Base-by-base conservation (phyloP, 2,797 vertebrate genomes). In the Hydrocynus forskahlii region DNA sequence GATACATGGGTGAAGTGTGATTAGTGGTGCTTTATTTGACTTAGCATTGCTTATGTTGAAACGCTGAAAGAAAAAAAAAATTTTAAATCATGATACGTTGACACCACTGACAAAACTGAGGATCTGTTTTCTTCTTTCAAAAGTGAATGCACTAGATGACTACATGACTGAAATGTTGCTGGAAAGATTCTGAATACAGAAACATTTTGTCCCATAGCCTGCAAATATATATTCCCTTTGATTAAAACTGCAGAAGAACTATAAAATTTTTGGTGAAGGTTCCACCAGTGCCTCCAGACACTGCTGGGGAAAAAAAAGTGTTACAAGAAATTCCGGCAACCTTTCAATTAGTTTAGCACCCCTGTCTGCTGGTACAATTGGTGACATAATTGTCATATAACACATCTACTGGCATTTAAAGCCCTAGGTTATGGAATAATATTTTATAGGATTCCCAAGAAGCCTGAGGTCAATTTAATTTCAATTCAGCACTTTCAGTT, bases 61-160 rank as follows among this genome's bases (percentile, higher is more conserved):
- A 74, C 59, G 72, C 72, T 74, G 55, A 72, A 79, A 50, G 2
- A 29, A 78, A 50, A 38, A 70, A 78, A 43, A 72, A 75, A 38
- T 52, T 21, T 50, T 16, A 17, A 57, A 71, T 48, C 5, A 17
- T 66, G n/a, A 63, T n/a, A 52, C 5, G 38, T 13, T 55, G 54
- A 57, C 54, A 57, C 19, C 35, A 57, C 16, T 19, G 54, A 40
- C 35, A 43, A 13, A 60, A 60, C 17, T 21, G 43, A 57, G 57
- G 29, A 73, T 40, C 16, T 57, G 71, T 57, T n/a, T 38, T 23
- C 14, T 29, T 23, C 52, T 38, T 40, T 10, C 14, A 71, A 54
- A 71, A 16, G 23, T 19, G 17, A 17, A 25, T 25, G 45, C 14
- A 71, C 45, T 71, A 52, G 52, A 72, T 55, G 70, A 55, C 48